Conservation (phyloP, 2,113 vertebrate species). For the Smithornis capensis region DNA sequence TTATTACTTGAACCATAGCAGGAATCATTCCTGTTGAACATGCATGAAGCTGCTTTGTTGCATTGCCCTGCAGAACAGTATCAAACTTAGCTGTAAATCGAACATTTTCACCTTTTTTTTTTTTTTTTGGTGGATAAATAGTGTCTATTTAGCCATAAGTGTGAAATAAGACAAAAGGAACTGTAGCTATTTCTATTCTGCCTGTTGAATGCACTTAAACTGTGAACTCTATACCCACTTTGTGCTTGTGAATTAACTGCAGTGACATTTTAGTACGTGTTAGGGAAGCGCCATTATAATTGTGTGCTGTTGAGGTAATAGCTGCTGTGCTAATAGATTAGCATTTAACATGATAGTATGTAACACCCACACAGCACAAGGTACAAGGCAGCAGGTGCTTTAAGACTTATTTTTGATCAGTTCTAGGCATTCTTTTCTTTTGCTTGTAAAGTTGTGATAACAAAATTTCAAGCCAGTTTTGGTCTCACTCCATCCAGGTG, state of each 20-base stretch:
- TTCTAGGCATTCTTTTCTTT: background rate
- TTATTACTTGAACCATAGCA: background rate
- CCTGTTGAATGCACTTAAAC: background rate
- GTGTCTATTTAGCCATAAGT: background rate
- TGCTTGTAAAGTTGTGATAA: background rate
- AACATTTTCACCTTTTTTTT: background rate
- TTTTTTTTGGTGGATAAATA: background rate
- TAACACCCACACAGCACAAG: background rate
- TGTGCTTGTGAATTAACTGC: background rate
- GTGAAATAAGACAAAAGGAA: background rate
- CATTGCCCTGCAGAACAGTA: background rate
- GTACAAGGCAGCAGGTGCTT: background rate
- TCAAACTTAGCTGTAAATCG: background rate
- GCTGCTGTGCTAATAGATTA: background rate
- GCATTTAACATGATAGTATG: background rate
- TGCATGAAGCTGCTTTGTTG: conserved; percentile 22
- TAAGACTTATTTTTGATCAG: background rate
- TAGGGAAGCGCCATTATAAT: background rate
- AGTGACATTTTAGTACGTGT: background rate
- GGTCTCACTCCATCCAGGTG: background rate
- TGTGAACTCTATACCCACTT: background rate
- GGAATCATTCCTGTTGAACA: background rate
- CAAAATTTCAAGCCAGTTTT: background rate
- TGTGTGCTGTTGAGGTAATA: background rate
- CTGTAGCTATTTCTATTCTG: background rate